Conservation (phyloP, 2,888 invertebrate species). For the Sinopyrophorus schimmeli region DNA sequence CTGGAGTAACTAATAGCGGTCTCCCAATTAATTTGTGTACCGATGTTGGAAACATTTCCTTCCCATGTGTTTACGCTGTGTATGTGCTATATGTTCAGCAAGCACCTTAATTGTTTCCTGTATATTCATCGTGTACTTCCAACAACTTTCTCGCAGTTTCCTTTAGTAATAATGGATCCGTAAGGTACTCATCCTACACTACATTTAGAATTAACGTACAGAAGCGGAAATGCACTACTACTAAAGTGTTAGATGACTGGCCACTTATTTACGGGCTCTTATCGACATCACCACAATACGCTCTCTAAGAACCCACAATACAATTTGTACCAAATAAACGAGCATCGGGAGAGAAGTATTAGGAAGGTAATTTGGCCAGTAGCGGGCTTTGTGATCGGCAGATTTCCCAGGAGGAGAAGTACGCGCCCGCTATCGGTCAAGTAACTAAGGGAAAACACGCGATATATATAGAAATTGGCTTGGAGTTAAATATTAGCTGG, state of each 20-base stretch:
- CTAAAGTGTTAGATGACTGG: slow-evolving; percentile 29
- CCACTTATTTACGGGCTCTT: slow-evolving; percentile 34
- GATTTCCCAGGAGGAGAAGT: slow-evolving; percentile 45
- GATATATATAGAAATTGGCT: slow-evolving; percentile 36
- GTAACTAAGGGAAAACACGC: slow-evolving; percentile 34
- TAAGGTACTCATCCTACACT: slow-evolving; percentile 26
- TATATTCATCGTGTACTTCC: slow-evolving; percentile 37
- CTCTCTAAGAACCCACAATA: slow-evolving; percentile 43
- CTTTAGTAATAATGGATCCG: slow-evolving; percentile 29
- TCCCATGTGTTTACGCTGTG: slow-evolving; percentile 35
- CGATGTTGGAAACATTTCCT: slow-evolving; percentile 38
- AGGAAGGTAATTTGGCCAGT: slow-evolving; percentile 48
- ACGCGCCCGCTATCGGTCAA: slow-evolving; percentile 36
- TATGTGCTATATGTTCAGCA: slow-evolving; percentile 33
- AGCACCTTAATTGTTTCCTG: slow-evolving; percentile 45
- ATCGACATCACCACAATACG: slow-evolving; percentile 34
- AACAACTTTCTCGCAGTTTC: slow-evolving; percentile 36
- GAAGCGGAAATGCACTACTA: slow-evolving; percentile 29
- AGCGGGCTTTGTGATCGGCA: slow-evolving; percentile 47
- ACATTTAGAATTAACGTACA: slow-evolving; percentile 29
- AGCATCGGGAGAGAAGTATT: slow-evolving; percentile 45
- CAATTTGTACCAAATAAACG: slow-evolving; percentile 52
- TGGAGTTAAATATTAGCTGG: slow-evolving; percentile 39
- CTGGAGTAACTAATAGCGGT: slow-evolving; percentile 13
- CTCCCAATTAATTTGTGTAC: slow-evolving; percentile 26